phyloP scores from a whole-genome alignment of 2,797 vertebrate genomes.

The Sebastes matsubarae region DNA sequence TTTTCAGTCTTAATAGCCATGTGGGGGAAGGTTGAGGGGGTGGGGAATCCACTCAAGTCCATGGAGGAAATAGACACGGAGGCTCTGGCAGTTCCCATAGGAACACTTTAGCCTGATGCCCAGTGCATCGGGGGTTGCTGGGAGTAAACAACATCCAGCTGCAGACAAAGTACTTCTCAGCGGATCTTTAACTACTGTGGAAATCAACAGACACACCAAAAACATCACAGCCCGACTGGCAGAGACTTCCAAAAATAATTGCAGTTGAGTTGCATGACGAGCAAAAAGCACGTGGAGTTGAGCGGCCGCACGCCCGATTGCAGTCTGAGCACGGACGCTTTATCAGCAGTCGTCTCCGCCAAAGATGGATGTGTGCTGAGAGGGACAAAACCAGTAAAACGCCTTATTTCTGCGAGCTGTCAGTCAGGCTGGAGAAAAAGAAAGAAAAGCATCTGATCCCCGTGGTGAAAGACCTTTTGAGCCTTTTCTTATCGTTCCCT shows the following conservation, averaged over 20 bases:
- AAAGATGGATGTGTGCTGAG: conserved; percentile 66
- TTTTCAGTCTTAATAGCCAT: conserved; percentile 49
- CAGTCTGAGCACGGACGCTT: conserved; percentile 20
- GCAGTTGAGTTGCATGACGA: conserved; percentile 13
- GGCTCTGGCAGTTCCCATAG: conserved; percentile 67
- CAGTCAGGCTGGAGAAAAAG: conserved; percentile 62
- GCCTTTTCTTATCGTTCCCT: conserved; percentile 75
- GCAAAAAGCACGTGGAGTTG: background rate
- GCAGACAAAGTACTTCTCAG: conserved; percentile 31
- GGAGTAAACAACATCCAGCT: conserved; percentile 47
- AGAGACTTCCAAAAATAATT: conserved; percentile 20
- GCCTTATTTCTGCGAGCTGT: conserved; percentile 63
- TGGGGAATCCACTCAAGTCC: conserved; percentile 60
- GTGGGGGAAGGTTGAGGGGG: conserved; percentile 46
- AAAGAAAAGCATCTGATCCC: conserved; percentile 68
- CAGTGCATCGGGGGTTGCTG: conserved; percentile 1
- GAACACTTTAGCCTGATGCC: conserved; percentile 57
- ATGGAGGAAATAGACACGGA: conserved; percentile 43
- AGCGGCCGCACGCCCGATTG: background rate
- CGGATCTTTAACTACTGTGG: conserved; percentile 5
- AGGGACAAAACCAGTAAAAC: conserved; percentile 35
- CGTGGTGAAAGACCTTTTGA: conserved; percentile 58
- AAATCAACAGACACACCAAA: conserved; percentile 12
- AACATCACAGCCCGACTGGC: background rate
- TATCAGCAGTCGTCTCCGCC: conserved; percentile 51